phyloP scores from a whole-genome alignment of 1,140 invertebrate species.

The Diplogasteroides magnus region DNA sequence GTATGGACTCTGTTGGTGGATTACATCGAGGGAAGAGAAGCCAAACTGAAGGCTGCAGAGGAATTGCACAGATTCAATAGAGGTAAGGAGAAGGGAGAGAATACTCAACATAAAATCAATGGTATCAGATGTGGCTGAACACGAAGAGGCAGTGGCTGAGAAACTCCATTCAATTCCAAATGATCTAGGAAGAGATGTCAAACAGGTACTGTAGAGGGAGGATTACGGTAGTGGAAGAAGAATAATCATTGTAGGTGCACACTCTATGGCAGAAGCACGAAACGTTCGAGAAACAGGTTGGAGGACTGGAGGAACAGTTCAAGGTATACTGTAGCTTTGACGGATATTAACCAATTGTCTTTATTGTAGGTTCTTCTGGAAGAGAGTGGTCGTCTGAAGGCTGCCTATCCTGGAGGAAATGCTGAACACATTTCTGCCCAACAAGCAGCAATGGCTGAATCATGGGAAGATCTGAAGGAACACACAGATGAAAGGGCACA shows the following conservation, averaged over 20 bases:
- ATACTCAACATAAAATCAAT: not conserved
- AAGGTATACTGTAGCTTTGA: no score
- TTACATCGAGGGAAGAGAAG: constrained; percentile 75
- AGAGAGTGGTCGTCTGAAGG: constrained; percentile 78
- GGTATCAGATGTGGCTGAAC: constrained; percentile 75
- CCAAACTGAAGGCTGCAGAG: constrained; percentile 80
- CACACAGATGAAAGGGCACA: constrained; percentile 72
- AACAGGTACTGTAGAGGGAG: constrained; percentile 65
- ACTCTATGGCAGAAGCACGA: constrained; percentile 79
- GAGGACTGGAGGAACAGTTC: constrained; percentile 84
- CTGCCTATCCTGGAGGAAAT: constrained; percentile 83
- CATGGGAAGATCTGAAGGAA: constrained; percentile 80
- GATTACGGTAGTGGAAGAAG: not conserved
- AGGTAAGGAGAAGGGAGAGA: not conserved
- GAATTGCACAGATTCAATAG: constrained; percentile 94
- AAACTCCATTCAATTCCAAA: constrained; percentile 77
- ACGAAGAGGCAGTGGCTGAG: constrained; percentile 79
- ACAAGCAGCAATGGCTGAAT: constrained; percentile 73
- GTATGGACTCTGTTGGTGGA: constrained; percentile 80
- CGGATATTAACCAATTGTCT: no score
- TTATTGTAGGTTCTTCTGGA: no score
- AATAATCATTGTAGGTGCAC: constrained; percentile 52
- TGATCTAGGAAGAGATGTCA: constrained; percentile 78
- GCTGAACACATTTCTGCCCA: constrained; percentile 79
- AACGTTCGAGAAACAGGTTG: constrained; percentile 86